phyloP scores from a whole-genome alignment of 2,797 vertebrate genomes.

The Sandelia bainsii region DNA sequence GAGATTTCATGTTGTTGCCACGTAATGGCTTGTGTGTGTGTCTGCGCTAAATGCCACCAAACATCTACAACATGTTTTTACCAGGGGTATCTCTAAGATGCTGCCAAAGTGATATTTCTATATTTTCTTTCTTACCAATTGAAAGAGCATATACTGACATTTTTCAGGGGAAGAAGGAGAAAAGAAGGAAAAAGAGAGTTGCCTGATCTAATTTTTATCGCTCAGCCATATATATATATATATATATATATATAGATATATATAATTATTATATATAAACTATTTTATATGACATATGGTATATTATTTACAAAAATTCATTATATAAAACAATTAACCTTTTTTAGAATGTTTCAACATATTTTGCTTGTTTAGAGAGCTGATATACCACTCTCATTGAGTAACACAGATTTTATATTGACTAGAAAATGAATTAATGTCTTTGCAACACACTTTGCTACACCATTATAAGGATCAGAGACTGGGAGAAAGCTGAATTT shows the following conservation, averaged over 20 bases:
- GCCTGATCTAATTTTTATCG: not conserved
- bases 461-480: not conserved
- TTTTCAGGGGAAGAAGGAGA: not conserved
- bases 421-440: not conserved
- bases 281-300: too few species aligned
- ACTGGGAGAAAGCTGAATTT: slow-evolving; percentile 21
- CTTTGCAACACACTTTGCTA: slow-evolving; percentile 4
- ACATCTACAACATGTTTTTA: slow-evolving; percentile 51
- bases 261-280: too few species aligned
- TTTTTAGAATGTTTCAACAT: not conserved
- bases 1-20: slow-evolving; percentile 79
- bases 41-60: slow-evolving; percentile 51
- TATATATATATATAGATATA: not conserved
- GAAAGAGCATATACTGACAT: not conserved
- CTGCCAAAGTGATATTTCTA: slow-evolving; percentile 32
- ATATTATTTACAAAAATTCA: too few species aligned
- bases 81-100: slow-evolving; percentile 36
- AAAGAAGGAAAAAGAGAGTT: not conserved
- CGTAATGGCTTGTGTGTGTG: slow-evolving; percentile 32
- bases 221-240: not conserved
- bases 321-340: too few species aligned
- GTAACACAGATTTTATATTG: not conserved
- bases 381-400: not conserved
- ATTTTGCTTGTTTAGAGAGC: not conserved
- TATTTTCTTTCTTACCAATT: not conserved